These are phyloP conservation scores for Oceanites oceanicus DNA, from an alignment of 2,113 vertebrate genomes.

Conservation along the genomic window DNA sequence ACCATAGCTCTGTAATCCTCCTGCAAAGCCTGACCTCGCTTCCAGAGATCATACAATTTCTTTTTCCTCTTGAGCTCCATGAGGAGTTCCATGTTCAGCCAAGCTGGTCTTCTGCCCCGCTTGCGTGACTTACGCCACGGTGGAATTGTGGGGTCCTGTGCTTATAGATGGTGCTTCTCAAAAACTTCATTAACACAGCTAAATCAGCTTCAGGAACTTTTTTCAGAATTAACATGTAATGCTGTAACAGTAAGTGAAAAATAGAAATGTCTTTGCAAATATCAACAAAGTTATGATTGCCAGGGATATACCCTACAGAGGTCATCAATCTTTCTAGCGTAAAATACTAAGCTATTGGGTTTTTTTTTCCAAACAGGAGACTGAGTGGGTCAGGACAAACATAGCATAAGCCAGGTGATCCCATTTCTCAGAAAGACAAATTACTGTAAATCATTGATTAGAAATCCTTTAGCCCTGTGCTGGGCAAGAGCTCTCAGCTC, in stretches of 20 bases:
- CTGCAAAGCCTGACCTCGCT: fast-evolving
- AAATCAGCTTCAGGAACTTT: background rate
- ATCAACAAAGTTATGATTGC: background rate
- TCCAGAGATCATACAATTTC: background rate
- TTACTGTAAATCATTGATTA: background rate
- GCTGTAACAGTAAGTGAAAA: background rate
- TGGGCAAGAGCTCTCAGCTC: background rate
- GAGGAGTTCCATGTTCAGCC: background rate
- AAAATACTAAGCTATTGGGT: background rate
- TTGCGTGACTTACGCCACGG: background rate
- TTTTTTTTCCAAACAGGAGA: background rate
- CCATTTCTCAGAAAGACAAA: background rate
- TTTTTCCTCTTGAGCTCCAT: background rate
- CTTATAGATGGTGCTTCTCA: background rate
- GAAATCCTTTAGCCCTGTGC: background rate
- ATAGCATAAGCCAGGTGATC: background rate
- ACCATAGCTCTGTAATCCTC: background rate
- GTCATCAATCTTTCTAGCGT: background rate
- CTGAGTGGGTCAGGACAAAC: background rate
- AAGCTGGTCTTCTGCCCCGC: background rate
- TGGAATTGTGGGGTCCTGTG: background rate
- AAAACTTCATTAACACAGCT: background rate
- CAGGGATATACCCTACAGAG: background rate
- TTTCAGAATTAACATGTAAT: background rate
- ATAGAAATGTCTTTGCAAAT: background rate